A percentile compares a stretch with the other conserved stretches of the same genome.
Evolutionary conservation across 2,888 invertebrate species (phyloP).

Genomic region (Invenusta paracnida): DNA sequence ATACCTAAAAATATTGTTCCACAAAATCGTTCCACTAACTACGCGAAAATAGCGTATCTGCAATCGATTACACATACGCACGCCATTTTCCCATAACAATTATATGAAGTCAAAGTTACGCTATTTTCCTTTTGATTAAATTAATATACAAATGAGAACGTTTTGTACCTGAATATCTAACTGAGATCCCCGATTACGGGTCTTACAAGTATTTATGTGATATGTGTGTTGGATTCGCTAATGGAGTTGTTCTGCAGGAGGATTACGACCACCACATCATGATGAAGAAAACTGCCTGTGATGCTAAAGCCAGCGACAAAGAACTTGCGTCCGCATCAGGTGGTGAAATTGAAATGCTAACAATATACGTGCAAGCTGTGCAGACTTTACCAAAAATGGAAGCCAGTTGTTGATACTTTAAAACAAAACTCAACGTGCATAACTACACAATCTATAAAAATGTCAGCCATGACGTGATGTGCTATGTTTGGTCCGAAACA

Average conservation of each 20-base stretch:
- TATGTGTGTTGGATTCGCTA: constrained; percentile 17
- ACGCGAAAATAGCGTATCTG: no score
- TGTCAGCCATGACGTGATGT: not conserved
- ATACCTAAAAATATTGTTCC: no score
- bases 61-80: no score
- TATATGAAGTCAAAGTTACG: no score
- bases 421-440: constrained; percentile 23
- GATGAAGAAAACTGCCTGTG: constrained; percentile 4
- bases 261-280: constrained; percentile 29
- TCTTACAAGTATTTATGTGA: constrained; percentile 4
- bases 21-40: no score
- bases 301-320: not conserved
- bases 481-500: constrained; percentile 20
- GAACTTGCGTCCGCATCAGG: constrained; percentile 22
- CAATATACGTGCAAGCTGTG: constrained; percentile 3
- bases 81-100: no score
- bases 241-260: constrained; percentile 19
- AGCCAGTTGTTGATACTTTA: constrained; percentile 21
- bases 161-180: no score
- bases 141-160: no score
- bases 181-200: no score
- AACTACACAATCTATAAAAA: not conserved
- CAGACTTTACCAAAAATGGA: constrained; percentile 26
- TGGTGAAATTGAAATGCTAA: constrained; percentile 18
- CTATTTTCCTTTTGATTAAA: no score